These are phyloP conservation scores for Accipiter virgatus DNA, from an alignment of 2,113 vertebrate genomes.

Conservation along the genomic window DNA sequence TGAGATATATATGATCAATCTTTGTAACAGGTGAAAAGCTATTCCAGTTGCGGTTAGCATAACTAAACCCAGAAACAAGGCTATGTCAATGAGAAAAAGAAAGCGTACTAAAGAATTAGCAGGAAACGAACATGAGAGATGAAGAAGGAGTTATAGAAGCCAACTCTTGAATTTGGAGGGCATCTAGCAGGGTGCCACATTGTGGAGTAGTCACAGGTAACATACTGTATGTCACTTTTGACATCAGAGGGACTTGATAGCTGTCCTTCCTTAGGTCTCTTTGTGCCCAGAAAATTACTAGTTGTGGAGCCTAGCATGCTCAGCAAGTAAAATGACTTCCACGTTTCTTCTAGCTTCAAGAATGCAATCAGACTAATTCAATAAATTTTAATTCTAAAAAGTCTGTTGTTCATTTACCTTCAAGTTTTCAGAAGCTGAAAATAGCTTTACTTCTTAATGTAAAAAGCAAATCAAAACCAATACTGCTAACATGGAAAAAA, in stretches of 20 bases:
- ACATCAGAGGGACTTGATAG: not conserved
- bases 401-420: not conserved
- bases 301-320: not conserved
- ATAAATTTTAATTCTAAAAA: not conserved
- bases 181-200: fast-evolving
- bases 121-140: not conserved
- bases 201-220: not conserved
- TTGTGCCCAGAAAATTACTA: not conserved
- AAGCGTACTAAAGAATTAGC: not conserved
- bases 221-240: not conserved
- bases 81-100: not conserved
- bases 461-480: not conserved
- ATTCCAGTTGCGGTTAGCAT: not conserved
- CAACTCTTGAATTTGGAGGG: not conserved
- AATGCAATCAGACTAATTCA: not conserved
- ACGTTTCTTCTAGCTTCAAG: not conserved
- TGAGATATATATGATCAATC: not conserved
- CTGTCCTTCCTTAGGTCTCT: not conserved
- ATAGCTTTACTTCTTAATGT: not conserved
- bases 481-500: not conserved
- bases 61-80: not conserved
- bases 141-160: not conserved
- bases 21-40: not conserved
- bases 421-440: not conserved
- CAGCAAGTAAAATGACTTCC: not conserved